A percentile compares a stretch with the other conserved stretches of the same genome.
These are phyloP conservation scores for Oreochromis grahami DNA, from an alignment of 2,797 vertebrate genomes.

Conservation along the genomic window DNA sequence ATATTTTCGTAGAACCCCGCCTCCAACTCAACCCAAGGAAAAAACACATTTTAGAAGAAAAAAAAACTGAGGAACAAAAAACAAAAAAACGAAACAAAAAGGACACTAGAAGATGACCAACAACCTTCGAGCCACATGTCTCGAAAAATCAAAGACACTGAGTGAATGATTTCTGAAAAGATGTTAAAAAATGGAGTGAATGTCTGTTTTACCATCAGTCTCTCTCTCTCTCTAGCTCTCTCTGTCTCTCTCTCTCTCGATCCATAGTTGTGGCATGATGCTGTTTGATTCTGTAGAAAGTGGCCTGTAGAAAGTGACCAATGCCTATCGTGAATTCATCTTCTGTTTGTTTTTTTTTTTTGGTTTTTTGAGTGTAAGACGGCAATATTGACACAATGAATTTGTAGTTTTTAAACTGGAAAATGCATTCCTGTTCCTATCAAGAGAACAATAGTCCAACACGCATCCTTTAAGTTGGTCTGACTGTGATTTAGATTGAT, in stretches of 20 bases:
- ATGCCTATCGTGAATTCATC: constrained; percentile 67
- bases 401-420: constrained; percentile 44
- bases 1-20: constrained; percentile 38
- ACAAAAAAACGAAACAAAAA: constrained; percentile 39
- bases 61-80: constrained; percentile 34
- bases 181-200: constrained; percentile 10
- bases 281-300: constrained; percentile 75
- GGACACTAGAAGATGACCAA: constrained; percentile 57
- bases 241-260: constrained; percentile 28
- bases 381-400: constrained; percentile 65
- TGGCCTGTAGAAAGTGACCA: constrained; percentile 72
- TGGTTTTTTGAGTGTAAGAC: constrained; percentile 45
- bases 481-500: constrained; percentile 25
- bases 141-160: constrained; percentile 70
- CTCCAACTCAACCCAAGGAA: constrained; percentile 16
- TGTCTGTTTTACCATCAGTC: constrained; percentile 7
- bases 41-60: constrained; percentile 39
- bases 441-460: constrained; percentile 1
- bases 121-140: constrained; percentile 28
- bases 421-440: constrained; percentile 52
- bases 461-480: constrained; percentile 25
- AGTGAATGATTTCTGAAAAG: constrained; percentile 23
- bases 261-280: constrained; percentile 77
- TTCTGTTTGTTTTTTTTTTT: constrained; percentile 42
- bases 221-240: not conserved